Conservation (phyloP, 2,888 invertebrate species). For the Mimumesa dahlbomi region DNA sequence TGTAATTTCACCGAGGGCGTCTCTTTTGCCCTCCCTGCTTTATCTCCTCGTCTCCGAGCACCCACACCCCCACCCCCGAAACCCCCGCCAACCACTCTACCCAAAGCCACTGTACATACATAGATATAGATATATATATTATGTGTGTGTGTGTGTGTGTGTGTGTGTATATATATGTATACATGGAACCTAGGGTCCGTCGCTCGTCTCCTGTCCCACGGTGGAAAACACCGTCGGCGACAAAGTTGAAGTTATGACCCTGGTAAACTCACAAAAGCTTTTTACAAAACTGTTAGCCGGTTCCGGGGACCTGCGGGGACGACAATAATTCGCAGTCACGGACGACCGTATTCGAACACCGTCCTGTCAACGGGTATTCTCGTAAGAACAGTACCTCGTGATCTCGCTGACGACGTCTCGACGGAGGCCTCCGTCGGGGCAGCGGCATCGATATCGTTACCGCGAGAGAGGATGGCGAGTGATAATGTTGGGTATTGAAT, state of each 20-base stretch:
- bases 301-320: slow-evolving; percentile 42
- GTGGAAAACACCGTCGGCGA: slow-evolving; percentile 62
- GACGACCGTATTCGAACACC: slow-evolving; percentile 44
- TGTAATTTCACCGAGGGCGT: slow-evolving; percentile 71
- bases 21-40: slow-evolving; percentile 54
- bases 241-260: slow-evolving; percentile 76
- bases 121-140: too few species aligned
- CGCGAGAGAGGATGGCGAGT: background rate
- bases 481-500: background rate
- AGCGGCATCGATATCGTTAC: background rate
- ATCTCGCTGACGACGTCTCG: slow-evolving; percentile 35
- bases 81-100: slow-evolving; percentile 28
- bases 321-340: slow-evolving; percentile 57
- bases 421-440: slow-evolving; percentile 1
- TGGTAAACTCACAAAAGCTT: slow-evolving; percentile 77
- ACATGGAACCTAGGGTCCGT: too few species aligned
- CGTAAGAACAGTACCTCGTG: slow-evolving; percentile 57
- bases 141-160: too few species aligned
- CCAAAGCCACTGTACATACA: slow-evolving; percentile 16
- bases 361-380: slow-evolving; percentile 41
- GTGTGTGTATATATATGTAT: too few species aligned
- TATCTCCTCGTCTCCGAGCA: slow-evolving; percentile 3
- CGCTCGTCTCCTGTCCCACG: slow-evolving; percentile 61
- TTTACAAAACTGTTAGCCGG: slow-evolving; percentile 74
- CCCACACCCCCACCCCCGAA: slow-evolving; percentile 29